Conservation (phyloP, 37 sponge, comb jelly and placozoan genomes). For the Ianthella basta region DNA sequence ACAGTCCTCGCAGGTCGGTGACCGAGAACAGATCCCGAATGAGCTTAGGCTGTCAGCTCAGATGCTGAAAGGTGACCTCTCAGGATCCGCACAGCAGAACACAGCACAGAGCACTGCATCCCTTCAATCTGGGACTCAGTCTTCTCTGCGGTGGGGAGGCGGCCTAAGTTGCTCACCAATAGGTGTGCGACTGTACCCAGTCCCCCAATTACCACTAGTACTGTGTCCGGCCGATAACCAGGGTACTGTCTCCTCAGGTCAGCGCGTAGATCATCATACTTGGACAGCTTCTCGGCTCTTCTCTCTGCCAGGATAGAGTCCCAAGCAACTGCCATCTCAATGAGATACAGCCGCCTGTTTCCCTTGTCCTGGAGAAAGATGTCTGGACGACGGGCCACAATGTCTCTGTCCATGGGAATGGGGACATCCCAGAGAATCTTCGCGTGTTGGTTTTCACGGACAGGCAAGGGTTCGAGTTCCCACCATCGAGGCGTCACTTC, state of each 20-base stretch:
- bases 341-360: background rate
- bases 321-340: conserved; percentile 21
- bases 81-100: background rate
- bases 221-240: background rate
- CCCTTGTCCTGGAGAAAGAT: background rate
- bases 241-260: background rate
- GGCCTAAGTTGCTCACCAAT: background rate
- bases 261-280: conserved; percentile 20
- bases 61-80: background rate
- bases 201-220: background rate
- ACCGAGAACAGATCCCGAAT: no score
- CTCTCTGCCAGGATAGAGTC: background rate
- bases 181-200: background rate
- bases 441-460: background rate
- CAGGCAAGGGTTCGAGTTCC: background rate
- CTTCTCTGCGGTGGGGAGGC: background rate
- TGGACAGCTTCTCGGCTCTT: background rate
- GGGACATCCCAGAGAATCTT: background rate
- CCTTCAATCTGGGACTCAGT: background rate
- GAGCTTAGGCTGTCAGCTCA: no score
- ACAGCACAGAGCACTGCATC: background rate
- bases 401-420: background rate
- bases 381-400: background rate
- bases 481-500: no score
- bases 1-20: no score